phyloP scores from a whole-genome alignment of 2,113 vertebrate genomes.

The Lophius piscatorius region DNA sequence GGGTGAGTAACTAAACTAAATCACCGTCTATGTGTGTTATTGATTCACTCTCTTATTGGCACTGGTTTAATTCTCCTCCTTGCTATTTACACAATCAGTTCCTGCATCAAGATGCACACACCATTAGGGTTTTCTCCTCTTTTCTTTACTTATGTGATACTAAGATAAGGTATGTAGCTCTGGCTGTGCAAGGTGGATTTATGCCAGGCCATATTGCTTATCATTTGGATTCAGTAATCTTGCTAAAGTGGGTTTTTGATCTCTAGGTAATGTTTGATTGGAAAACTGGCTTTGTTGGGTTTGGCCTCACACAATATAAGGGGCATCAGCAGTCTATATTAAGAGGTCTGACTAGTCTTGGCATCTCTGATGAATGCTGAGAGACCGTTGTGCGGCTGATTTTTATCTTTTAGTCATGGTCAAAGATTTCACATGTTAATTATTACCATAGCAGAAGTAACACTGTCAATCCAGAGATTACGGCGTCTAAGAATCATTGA shows the following conservation, averaged over 20 bases:
- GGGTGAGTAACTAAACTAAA: constrained; percentile 81
- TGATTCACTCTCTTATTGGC: constrained; percentile 15
- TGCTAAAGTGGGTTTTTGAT: constrained; percentile 3
- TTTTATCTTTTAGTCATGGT: not conserved
- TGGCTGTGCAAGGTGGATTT: constrained; percentile 15
- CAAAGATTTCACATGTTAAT: constrained; percentile 37
- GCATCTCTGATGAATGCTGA: constrained; percentile 7
- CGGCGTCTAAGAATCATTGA: constrained; percentile 25
- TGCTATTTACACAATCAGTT: constrained; percentile 9
- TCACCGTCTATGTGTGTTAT: constrained; percentile 2
- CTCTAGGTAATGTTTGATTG: too few species aligned
- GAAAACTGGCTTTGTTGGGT: too few species aligned
- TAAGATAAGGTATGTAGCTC: not conserved
- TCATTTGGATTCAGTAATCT: constrained; percentile 51
- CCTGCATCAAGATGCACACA: not conserved
- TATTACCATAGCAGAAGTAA: constrained; percentile 10
- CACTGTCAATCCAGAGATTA: not conserved
- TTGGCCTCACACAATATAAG: not conserved
- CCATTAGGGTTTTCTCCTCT: not conserved
- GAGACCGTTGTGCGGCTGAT: not conserved
- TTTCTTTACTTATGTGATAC: constrained; percentile 7
- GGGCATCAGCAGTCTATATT: constrained; percentile 11
- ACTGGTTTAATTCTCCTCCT: not conserved
- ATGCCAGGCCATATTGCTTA: constrained; percentile 46
- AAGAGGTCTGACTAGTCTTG: constrained; percentile 9